Evolutionary conservation across 2,888 invertebrate species (phyloP).

Genomic region (Deilephila porcellus): DNA sequence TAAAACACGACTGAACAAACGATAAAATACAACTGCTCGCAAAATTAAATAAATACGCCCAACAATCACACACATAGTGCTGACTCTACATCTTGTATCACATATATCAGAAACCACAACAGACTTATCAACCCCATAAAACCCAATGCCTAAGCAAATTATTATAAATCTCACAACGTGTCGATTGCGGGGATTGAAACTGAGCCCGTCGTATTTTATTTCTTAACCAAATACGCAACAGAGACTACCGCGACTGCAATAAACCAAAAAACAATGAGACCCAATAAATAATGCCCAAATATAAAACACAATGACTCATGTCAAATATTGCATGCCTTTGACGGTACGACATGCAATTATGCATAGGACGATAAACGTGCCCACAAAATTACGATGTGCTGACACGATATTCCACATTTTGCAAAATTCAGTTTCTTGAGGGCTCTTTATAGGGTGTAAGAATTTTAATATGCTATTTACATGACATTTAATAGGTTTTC

Average conservation of each 20-base stretch:
- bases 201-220: no score
- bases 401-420: constrained; percentile 45
- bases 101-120: no score
- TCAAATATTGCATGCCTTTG: constrained; percentile 51
- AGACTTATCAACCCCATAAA: no score
- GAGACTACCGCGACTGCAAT: neutral
- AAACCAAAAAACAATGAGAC: neutral
- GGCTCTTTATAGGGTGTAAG: neutral
- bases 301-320: neutral
- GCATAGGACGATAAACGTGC: constrained; percentile 52
- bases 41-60: no score
- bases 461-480: constrained; percentile 7
- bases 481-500: neutral
- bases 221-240: no score
- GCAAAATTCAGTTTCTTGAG: constrained; percentile 6
- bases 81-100: no score
- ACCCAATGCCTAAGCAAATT: no score
- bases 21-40: no score
- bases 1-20: no score
- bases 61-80: no score
- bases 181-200: no score
- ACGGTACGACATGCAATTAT: constrained; percentile 47
- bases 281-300: neutral
- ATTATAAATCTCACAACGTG: no score
- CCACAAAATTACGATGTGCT: constrained; percentile 43